Conservation (phyloP, 2,888 invertebrate species). For the Pseudanteris insignis region DNA sequence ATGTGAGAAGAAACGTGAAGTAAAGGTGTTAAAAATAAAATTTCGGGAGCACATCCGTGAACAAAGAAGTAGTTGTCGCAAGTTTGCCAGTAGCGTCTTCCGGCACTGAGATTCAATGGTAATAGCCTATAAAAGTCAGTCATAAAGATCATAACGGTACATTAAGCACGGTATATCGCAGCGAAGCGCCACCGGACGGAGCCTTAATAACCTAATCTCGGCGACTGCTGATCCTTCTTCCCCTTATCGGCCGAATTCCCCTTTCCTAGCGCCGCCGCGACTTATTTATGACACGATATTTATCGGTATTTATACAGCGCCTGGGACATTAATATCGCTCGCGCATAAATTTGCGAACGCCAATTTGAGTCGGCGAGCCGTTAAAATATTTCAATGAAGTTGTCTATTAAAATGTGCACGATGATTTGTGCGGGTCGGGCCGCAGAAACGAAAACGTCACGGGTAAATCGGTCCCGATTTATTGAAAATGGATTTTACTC, state of each 20-base stretch:
- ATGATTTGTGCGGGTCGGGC: conserved; percentile 30
- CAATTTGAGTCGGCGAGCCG: conserved; percentile 25
- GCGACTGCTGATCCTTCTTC: conserved; percentile 39
- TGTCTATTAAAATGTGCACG: conserved; percentile 26
- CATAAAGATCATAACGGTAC: conserved; percentile 62
- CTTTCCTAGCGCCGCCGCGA: conserved; percentile 21
- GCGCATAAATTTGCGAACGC: conserved; percentile 34
- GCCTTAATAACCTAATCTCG: conserved; percentile 54
- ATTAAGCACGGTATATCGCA: conserved; percentile 58
- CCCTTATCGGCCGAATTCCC: conserved; percentile 40
- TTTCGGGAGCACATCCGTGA: conserved; percentile 5
- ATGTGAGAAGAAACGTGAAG: conserved; percentile 4
- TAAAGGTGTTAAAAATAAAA: conserved; percentile 15
- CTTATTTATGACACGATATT: conserved; percentile 44
- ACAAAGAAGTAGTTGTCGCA: conserved; percentile 37
- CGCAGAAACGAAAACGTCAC: conserved; percentile 29
- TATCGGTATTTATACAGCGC: conserved; percentile 44
- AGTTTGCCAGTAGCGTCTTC: conserved; percentile 38
- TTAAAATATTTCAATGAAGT: conserved; percentile 43
- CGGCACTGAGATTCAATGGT: conserved; percentile 58
- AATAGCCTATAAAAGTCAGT: conserved; percentile 57
- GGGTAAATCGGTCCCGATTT: conserved; percentile 13
- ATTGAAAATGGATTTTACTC: conserved; percentile 1
- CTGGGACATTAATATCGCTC: conserved; percentile 32
- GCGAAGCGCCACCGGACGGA: conserved; percentile 48